Percentiles rank a stretch among this genome's conserved stretches.
These are phyloP conservation scores for Brachyhypopomus gauderio DNA, from an alignment of 2,113 vertebrate genomes.

Conservation along the genomic window DNA sequence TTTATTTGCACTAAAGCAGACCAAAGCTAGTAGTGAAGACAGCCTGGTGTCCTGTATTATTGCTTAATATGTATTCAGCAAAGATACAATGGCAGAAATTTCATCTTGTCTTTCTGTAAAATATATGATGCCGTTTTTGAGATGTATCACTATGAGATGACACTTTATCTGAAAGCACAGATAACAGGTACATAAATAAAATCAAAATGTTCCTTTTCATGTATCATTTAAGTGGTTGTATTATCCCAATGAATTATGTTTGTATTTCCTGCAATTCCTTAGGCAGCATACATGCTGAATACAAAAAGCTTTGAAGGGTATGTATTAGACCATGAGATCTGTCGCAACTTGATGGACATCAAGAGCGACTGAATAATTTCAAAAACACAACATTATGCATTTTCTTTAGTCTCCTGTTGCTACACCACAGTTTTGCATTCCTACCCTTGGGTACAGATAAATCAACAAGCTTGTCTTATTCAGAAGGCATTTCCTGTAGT, in stretches of 20 bases:
- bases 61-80: constrained; percentile 8
- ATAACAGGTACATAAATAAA: constrained; percentile 1
- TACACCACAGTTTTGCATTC: background rate
- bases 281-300: too few species aligned
- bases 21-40: background rate
- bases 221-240: background rate
- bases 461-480: background rate
- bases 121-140: background rate
- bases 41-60: constrained; percentile 15
- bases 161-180: constrained; percentile 7
- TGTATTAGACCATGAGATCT: too few species aligned
- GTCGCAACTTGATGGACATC: too few species aligned
- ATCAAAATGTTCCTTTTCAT: background rate
- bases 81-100: background rate
- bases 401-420: too few species aligned
- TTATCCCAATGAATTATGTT: too few species aligned
- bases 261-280: too few species aligned
- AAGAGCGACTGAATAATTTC: too few species aligned
- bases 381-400: too few species aligned
- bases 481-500: background rate
- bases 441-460: too few species aligned
- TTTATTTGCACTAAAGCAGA: constrained; percentile 19
- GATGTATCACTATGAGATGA: background rate
- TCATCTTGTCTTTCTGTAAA: background rate
- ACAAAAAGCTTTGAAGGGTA: too few species aligned